Percentiles rank a stretch among this genome's conserved stretches.
Evolutionary conservation across 2,888 invertebrate genomes (phyloP).

Genomic region (Chloromyia formosa): DNA sequence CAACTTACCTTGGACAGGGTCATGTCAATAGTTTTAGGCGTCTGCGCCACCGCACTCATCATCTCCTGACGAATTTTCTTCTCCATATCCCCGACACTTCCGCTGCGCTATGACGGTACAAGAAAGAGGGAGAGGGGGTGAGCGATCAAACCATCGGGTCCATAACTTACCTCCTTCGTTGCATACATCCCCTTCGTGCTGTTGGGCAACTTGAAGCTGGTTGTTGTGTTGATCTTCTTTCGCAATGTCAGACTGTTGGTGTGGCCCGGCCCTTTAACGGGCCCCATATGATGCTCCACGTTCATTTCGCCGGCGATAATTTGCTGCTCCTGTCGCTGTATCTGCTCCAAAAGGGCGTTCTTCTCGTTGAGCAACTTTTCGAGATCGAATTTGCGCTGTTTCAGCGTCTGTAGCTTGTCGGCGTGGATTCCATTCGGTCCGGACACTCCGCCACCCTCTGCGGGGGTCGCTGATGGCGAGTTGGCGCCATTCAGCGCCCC

Average conservation of each 20-base stretch:
- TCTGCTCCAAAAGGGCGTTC: slow-evolving; percentile 18
- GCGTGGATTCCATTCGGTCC: not conserved
- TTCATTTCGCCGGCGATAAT: slow-evolving; percentile 19
- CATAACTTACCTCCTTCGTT: slow-evolving; percentile 31
- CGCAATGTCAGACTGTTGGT: slow-evolving; percentile 14
- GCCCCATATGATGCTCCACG: no score
- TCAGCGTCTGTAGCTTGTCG: slow-evolving; percentile 23
- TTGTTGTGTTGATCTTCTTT: slow-evolving; percentile 17
- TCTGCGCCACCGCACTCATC: not conserved
- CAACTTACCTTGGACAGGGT: slow-evolving; percentile 3
- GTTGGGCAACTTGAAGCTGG: slow-evolving; percentile 25
- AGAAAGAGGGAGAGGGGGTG: not conserved
- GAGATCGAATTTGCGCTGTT: slow-evolving; percentile 31
- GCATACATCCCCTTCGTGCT: not conserved
- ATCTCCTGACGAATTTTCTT: slow-evolving; percentile 29
- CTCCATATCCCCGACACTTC: slow-evolving; percentile 40
- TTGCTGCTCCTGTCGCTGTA: slow-evolving; percentile 33
- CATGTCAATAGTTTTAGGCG: not conserved
- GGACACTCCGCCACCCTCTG: no score
- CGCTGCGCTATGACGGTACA: slow-evolving; percentile 26
- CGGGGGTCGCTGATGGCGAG: no score
- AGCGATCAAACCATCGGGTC: not conserved
- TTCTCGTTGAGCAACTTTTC: slow-evolving; percentile 35
- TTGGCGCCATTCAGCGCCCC: not conserved
- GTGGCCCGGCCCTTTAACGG: not conserved